phyloP scores from a whole-genome alignment of 2,113 vertebrate species.

The Petaurus breviceps region DNA sequence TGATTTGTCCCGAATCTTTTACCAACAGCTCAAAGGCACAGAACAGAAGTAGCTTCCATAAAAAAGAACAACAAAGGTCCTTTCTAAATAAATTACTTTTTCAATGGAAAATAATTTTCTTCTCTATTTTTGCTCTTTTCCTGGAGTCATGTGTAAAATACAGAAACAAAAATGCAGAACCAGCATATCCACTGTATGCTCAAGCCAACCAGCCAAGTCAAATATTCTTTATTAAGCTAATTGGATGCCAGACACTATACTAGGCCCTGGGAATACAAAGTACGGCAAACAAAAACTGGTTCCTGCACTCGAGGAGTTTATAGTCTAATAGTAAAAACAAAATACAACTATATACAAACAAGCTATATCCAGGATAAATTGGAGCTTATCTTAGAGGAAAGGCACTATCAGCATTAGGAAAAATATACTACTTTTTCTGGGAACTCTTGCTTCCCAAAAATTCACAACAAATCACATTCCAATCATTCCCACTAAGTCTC shows the following conservation, averaged over 20 bases:
- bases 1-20: background rate
- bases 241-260: background rate
- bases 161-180: background rate
- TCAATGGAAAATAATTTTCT: background rate
- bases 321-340: background rate
- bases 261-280: background rate
- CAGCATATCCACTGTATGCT: background rate
- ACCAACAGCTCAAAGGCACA: background rate
- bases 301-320: background rate
- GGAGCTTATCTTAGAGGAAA: background rate
- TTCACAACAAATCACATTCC: accelerated
- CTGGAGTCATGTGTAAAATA: conserved; percentile 41
- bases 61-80: background rate
- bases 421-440: background rate
- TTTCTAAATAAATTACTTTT: background rate
- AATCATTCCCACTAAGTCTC: background rate
- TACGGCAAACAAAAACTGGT: background rate
- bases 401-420: background rate
- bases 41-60: background rate
- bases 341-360: too few species aligned
- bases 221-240: background rate
- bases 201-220: background rate
- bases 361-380: background rate
- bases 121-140: conserved; percentile 28
- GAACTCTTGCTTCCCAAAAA: background rate